A percentile compares a stretch with the other conserved stretches of the same genome.
phyloP scores from a whole-genome alignment of 2,797 vertebrate species.

The Pseudochromis fuscus region DNA sequence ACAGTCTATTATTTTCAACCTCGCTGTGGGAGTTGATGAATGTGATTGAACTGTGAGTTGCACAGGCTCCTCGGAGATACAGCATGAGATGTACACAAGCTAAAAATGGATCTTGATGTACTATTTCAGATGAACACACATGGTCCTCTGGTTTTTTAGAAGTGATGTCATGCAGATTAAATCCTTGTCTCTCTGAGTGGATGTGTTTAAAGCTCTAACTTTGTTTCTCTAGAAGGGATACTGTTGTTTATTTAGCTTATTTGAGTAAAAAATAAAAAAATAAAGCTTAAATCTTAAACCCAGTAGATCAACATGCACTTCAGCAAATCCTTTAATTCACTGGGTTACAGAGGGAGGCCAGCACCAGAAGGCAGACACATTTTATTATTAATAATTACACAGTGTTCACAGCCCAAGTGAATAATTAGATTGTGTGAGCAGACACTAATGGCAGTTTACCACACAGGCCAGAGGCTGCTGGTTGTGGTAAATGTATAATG shows the following conservation, averaged over 20 bases:
- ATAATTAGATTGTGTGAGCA: conserved; percentile 66
- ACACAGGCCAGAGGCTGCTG: conserved; percentile 31
- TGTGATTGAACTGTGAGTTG: conserved; percentile 61
- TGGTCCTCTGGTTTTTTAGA: conserved; percentile 24
- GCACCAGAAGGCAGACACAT: conserved; percentile 52
- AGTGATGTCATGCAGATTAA: conserved; percentile 22
- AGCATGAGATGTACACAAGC: conserved; percentile 55
- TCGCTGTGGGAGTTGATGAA: conserved; percentile 65
- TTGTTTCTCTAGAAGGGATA: conserved; percentile 11
- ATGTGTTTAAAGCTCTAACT: conserved; percentile 31
- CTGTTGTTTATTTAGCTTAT: conserved; percentile 43
- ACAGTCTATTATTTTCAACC: conserved; percentile 70
- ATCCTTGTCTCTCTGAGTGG: conserved; percentile 18
- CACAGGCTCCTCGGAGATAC: conserved; percentile 49
- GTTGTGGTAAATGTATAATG: conserved; percentile 40
- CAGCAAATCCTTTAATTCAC: conserved; percentile 52
- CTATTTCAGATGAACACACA: conserved; percentile 41
- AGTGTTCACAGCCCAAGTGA: conserved; percentile 48
- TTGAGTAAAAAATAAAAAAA: conserved; percentile 11
- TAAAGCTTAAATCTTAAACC: conserved; percentile 33
- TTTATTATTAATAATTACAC: conserved; percentile 70
- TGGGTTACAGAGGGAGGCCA: conserved; percentile 56
- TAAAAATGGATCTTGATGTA: conserved; percentile 57
- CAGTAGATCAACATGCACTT: conserved; percentile 42
- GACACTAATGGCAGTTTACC: conserved; percentile 65